Base-by-base conservation (phyloP, 2,797 vertebrate species). In the Myiotriccus ornatus region DNA sequence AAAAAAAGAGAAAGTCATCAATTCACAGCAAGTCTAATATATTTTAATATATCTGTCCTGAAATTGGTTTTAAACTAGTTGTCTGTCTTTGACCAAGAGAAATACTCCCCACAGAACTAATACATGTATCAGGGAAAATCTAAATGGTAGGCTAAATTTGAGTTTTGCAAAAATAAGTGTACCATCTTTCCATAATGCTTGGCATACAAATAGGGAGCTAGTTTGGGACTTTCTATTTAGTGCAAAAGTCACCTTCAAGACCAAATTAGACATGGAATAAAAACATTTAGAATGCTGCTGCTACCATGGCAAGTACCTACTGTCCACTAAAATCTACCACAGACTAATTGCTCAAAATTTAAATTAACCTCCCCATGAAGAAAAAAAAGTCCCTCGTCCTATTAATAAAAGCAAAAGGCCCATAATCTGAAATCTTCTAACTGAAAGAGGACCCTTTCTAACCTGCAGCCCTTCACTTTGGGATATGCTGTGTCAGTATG, bases 1-100 rank as follows among this genome's bases (percentile, higher is more conserved):
- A 95, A 97, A 78, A 64, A 71, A 76, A 92, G 23, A 55, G 22
- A 34, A 88, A 84, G n/a, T 7, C 41, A 52, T 76, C 73, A 59
- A 24, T 95, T 89, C 43, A 55, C 59, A 81, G 76, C 0, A 84
- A 69, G 39, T 24, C 50, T 50, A 18, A 32, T 2, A 2, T 67
- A 56, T 67, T 86, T 78, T 50, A 60, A 22, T 14, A 4, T 28
- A 39, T 34, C 12, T 87, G 12, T 55, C 52, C 50, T 56, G 35
- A 9, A 60, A 15, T 8, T 64, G 8, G 10, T 76, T 92, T 91
- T 62, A 86, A 89, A 74, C 3, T 57, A 46, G 21, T 24, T 79
- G 20, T 14, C 19, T 59, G 4, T 32, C n/a, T 65, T 57, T 37
- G n/a, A 68, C 30, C 32, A 25, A 79, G 18, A 41, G 4, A 69